These are phyloP conservation scores for Chiroxiphia lanceolata DNA, from an alignment of 2,797 vertebrate genomes.

Conservation along the genomic window DNA sequence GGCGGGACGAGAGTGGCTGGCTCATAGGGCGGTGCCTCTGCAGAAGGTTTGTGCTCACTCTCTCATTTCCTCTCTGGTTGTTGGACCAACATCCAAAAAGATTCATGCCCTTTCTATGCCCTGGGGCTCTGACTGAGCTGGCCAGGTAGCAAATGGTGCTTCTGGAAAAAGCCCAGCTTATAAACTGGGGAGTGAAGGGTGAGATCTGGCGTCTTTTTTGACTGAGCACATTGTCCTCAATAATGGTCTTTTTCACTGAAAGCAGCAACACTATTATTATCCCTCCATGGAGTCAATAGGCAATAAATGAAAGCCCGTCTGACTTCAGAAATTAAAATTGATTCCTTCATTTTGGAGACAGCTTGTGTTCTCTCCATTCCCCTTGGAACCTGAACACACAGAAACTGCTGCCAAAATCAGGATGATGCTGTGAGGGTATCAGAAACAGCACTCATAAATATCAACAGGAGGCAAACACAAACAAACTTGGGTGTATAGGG, in stretches of 20 bases:
- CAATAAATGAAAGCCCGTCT: constrained; percentile 28
- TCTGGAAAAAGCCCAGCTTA: not conserved
- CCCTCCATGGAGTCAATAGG: constrained; percentile 13
- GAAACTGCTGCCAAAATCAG: constrained; percentile 23
- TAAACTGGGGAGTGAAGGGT: not conserved
- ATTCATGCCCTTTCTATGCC: not conserved
- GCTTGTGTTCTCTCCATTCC: not conserved
- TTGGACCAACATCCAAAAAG: not conserved
- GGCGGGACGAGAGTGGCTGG: not conserved
- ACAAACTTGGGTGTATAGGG: constrained; percentile 31
- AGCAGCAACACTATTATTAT: constrained; percentile 15
- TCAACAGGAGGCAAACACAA: constrained; percentile 43
- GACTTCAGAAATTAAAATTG: constrained; percentile 46
- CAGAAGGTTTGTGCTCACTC: not conserved
- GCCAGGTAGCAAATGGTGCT: not conserved
- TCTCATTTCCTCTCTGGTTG: not conserved
- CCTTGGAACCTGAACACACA: constrained; percentile 4
- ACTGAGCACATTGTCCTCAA: not conserved
- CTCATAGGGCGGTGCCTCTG: not conserved
- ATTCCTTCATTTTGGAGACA: constrained; percentile 42
- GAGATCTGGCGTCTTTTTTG: not conserved
- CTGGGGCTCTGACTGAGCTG: not conserved
- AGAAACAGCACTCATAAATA: constrained; percentile 17
- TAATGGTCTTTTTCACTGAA: constrained; percentile 4
- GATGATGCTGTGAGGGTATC: not conserved